Evolutionary conservation across 2,797 vertebrate genomes (phyloP), one percentile per base, ranked within the genome.

Genomic region (Pogoniulus pusillus): DNA sequence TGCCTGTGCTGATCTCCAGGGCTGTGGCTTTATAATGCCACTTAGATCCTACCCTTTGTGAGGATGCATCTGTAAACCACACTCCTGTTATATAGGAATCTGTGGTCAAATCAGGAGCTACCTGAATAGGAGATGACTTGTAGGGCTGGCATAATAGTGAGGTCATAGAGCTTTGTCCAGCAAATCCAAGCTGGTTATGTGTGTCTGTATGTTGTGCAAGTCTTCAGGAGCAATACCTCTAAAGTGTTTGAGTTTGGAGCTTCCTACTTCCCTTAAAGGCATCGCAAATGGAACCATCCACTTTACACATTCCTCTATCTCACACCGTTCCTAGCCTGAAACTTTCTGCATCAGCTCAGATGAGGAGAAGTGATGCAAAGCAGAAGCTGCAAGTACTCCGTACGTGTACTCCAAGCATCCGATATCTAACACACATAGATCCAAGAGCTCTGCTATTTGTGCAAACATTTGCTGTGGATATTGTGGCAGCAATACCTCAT

Each of bases 251-350:
- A 98, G 97, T 9, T 96, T 92, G 5, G 98, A 97, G 60, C 97
- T 98, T 27, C 98, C 98, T 1, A 94, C 82, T 90, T 99, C 98
- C 82, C 97, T 97, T 32, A 99, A 97, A 4, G 98, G 98, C 98
- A 98, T 98, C 6, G 98, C 99, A 66, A 99, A 99, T 0, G 99
- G 99, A 35, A 99, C 98, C 98, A 99, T 99, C 98, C 99, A 99
- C 77, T 98, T 98, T 49, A 99, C 99, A 39, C 99, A 99, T 29
- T 96, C 95, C 87, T 99, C 98, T 35, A 99, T 95, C 76, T 99
- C 98, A 32, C 93, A 96, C 97, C 98, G 97, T 87, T 98, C 97
- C 69, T 98, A 98, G 62, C 98, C 99, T 69, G 99, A 99, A 93
- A 99, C 99, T 27, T 97, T 99, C 85, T 98, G 98, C 96, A 99